A percentile compares a stretch with the other conserved stretches of the same genome.
Evolutionary conservation across 1,140 invertebrate genomes (phyloP).

Genomic region (Sipha flava): DNA sequence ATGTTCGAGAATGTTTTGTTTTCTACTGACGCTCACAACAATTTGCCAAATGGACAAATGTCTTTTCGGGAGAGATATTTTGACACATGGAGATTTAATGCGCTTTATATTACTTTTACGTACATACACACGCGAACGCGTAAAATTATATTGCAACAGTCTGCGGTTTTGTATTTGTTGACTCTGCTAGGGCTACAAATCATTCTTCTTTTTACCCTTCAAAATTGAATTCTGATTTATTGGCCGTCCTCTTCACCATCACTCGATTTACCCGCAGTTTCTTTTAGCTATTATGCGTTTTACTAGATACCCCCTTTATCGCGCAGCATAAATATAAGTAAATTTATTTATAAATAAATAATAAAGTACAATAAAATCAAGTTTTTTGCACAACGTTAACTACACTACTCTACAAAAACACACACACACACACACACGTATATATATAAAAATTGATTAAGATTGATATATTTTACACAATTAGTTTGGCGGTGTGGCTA

Average conservation of each 20-base stretch:
- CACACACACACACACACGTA: not conserved
- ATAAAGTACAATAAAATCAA: too few relatives aligned
- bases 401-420: too few relatives aligned
- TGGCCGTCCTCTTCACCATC: not conserved
- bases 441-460: not conserved
- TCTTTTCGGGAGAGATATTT: not conserved
- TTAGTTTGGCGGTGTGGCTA: not conserved
- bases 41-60: not conserved
- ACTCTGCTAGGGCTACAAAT: not conserved
- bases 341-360: not conserved
- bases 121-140: not conserved
- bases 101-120: conserved; percentile 13
- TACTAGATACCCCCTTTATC: not conserved
- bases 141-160: not conserved
- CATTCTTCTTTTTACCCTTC: not conserved
- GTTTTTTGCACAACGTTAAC: too few relatives aligned
- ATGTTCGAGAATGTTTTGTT: not conserved
- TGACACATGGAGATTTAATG: conserved; percentile 23
- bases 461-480: not conserved
- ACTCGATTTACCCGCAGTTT: not conserved
- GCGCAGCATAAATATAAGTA: not conserved
- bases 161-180: conserved; percentile 11
- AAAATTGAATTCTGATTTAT: conserved; percentile 21
- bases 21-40: not conserved
- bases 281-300: not conserved